Base-by-base conservation (phyloP, 2,797 vertebrate species). In the Hybognathus amarus region DNA sequence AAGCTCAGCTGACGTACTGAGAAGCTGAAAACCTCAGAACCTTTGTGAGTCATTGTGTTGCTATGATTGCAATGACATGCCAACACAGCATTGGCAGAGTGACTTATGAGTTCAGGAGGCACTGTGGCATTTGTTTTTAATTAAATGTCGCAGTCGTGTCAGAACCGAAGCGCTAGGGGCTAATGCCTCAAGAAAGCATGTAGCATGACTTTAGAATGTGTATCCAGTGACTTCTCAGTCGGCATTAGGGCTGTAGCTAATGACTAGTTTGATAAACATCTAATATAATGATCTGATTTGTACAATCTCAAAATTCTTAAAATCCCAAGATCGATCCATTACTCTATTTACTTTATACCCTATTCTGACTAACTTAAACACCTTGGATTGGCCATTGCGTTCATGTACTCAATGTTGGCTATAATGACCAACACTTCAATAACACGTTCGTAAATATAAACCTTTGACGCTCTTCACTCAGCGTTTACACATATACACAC, bases 71-170 rank as follows among this genome's bases (percentile, higher is more conserved):
- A 73, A 30, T 67, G 73, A 59, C 66, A 83, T 59, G 74, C 63
- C 64, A 63, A 54, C 38, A 11, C 75, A 47, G 52, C 42, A 50
- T 78, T 45, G 64, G n/a, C 50, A 24, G 75, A 69, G 66, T 70
- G 75, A 77, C 66, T 83, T 83, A 76, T 77, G 54, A 77, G 66
- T 38, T 56, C 66, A 52, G 27, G 66, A 78, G 54, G 52, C 66
- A 33, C 66, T 83, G 73, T 68, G 63, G 66, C 47, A 69, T 68
- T 80, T 54, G 33, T 69, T 80, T 67, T 77, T 70, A 77, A 83
- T 70, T 83, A 47, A 77, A 70, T 50, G 75, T 68, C 11, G 30
- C 82, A 83, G 24, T 45, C 1, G 20, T 40, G 50, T 70, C 82
- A 63, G 30, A 78, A 70, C 27, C 30, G 17, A 77, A n/a, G 50